These are phyloP conservation scores for Anguilla megastoma DNA, from an alignment of 2,797 vertebrate genomes.

Conservation along the genomic window DNA sequence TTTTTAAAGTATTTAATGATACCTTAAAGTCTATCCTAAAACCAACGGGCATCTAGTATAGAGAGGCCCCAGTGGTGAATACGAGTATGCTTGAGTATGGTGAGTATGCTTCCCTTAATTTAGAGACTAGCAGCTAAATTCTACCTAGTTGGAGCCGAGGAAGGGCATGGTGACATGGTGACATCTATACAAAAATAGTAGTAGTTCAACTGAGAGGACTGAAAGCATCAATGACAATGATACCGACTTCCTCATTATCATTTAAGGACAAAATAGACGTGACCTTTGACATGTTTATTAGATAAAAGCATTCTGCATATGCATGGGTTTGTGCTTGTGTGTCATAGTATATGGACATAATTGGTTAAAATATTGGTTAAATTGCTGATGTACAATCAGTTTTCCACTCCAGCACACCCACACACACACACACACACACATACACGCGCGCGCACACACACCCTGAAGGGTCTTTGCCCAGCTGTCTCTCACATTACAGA, in stretches of 20 bases:
- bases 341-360: background rate
- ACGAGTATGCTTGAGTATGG: no score
- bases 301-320: background rate
- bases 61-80: no score
- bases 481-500: slow-evolving; percentile 9
- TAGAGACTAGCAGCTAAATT: no score
- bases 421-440: slow-evolving; percentile 20
- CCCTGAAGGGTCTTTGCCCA: background rate
- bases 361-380: background rate
- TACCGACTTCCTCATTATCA: no score
- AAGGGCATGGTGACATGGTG: no score
- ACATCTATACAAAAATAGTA: background rate
- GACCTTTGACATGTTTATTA: background rate
- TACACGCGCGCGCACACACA: slow-evolving; percentile 10
- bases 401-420: background rate
- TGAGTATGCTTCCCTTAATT: no score
- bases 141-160: no score
- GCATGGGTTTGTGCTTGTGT: background rate
- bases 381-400: background rate
- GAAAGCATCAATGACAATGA: background rate
- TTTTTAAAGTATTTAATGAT: no score
- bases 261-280: background rate
- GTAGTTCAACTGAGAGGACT: background rate
- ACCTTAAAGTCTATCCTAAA: no score
- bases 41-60: no score